Base-by-base conservation (phyloP, 2,113 vertebrate species). In the Muntiacus reevesi region DNA sequence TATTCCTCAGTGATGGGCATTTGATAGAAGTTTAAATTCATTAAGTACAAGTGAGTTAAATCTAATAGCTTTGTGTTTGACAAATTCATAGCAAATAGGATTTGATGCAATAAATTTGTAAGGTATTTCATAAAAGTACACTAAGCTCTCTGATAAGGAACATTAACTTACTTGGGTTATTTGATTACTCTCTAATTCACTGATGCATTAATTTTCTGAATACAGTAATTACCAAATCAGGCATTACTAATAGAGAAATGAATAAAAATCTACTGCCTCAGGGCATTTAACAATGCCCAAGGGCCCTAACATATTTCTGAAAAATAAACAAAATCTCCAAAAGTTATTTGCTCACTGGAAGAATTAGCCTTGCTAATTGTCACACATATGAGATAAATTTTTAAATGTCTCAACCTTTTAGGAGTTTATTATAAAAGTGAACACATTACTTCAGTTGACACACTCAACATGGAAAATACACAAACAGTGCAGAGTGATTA, bases 91-190 rank as follows among this genome's bases (percentile, higher is more conserved):
- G 57, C 57, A 97, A 89, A 92, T 54, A 89, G 12, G 78, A 91
- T 87, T 91, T 97, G 64, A 83, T 92, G 64, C 23, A 76, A 92
- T 87, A 92, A 93, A 95, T 90, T 13, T 71, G 52, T 76, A 87
- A 97, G 67, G 60, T 95, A 71, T 43, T 92, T 91, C 45, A 78
- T 47, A 76, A 52, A 59, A 95, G 67, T 74, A 92, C 89, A 87
- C 87, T 93, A 79, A 96, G 15, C 47, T 85, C 52, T 94, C 57
- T 59, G 84, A 88, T 92, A 95, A 96, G 92, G 54, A 83, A 90
- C 87, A 97, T 87, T 97, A 96, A 92, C n/a, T 94, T 91, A 60
- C 71, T 86, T 89, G 45, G 84, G 43, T 60, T 95, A 95, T 91
- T 95, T 96, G 87, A 94, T 94, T 90, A 76, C 59, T 81, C 57